Evolutionary conservation across 2,113 vertebrate species (phyloP), one percentile per base, ranked within the genome.

Genomic region (Amia ocellicauda): DNA sequence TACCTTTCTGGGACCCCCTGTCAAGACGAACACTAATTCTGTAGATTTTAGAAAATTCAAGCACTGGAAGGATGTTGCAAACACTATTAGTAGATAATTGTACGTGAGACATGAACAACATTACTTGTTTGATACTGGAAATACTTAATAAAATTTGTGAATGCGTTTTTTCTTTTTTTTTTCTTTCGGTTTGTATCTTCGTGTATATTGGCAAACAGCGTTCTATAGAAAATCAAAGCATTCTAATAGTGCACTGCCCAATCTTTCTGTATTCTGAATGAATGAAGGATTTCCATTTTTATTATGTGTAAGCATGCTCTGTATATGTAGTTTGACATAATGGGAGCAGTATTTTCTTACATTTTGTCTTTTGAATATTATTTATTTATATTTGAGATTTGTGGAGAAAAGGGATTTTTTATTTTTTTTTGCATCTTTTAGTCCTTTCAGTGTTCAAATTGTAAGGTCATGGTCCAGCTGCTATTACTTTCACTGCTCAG

Each of bases 301-400:
- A 86, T 73, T 87, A 47, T 79, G 76, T 69, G 80, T 92, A 87
- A 87, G 93, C 94, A 95, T 95, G 93, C 91, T 91, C 83, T 87
- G 81, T 79, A 74, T 86, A 76, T 88, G 86, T 89, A 84, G 79
- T 84, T 71, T 83, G 85, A 79, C 86, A 85, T 88, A 86, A 85
- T 86, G 88, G 86, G 88, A 90, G 83, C 79, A 81, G 83, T 90
- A 86, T 86, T 86, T 91, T 90, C 82, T 85, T 87, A 77, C 78
- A 80, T 90, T 88, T 75, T 86, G 79, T 91, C 84, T 88, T 86
- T n/a, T 88, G 74, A 83, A 75, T 89, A 83, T 90, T 93, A 92
- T 93, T 94, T 93, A 90, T 92, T 92, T 88, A 85, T 84, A 80
- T 90, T 87, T 84, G 73, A 83, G 83, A 82, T 80, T 83, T 89